Evolutionary conservation across 2,888 invertebrate genomes (phyloP), one percentile per base, ranked within the genome.

Genomic region (Tanytarsus gracilentus): DNA sequence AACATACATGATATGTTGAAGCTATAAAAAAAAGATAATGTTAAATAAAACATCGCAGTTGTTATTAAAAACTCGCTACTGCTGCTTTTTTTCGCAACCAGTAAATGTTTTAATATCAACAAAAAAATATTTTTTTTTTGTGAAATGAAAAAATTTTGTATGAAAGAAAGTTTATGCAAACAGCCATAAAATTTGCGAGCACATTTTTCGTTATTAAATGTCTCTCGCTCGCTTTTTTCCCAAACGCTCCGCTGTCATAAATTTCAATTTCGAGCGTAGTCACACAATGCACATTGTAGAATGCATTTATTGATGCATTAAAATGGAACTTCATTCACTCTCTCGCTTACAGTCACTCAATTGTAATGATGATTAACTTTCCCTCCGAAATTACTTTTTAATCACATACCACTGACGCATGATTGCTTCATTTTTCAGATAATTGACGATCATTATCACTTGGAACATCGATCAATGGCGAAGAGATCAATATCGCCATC

Each of bases 341-440:
- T 9, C 11, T 44, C 23, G 3, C 16, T 44, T 18, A 23, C 9
- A 11, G 21, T 21, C 44, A 44, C n/a, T 44, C 23, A 4, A 44
- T 14, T 14, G 14, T 7, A 33, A 8, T 33, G n/a, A 26, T 59
- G 3, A 61, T 26, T 26, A 26, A 36, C 61, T 61, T 63, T 63
- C 23, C 23, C 9, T 16, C 18, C 23, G 9, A 16, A 40, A 44
- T 44, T 40, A 64, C 52, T 61, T 65, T 66, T 65, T 67, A n/a
- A n/a, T n/a, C n/a, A n/a, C n/a, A n/a, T n/a, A n/a, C n/a, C n/a
- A n/a, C n/a, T n/a, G n/a, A n/a, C n/a, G n/a, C n/a, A n/a, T n/a
- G n/a, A n/a, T n/a, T n/a, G n/a, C n/a, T n/a, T n/a, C n/a, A n/a
- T 62, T 53, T 78, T 82, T 30, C 82, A 95, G 94, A 93, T 95